Percentiles rank a stretch among this genome's conserved stretches.
Conservation (phyloP, 2,113 vertebrate genomes). For the Helogale parvula region DNA sequence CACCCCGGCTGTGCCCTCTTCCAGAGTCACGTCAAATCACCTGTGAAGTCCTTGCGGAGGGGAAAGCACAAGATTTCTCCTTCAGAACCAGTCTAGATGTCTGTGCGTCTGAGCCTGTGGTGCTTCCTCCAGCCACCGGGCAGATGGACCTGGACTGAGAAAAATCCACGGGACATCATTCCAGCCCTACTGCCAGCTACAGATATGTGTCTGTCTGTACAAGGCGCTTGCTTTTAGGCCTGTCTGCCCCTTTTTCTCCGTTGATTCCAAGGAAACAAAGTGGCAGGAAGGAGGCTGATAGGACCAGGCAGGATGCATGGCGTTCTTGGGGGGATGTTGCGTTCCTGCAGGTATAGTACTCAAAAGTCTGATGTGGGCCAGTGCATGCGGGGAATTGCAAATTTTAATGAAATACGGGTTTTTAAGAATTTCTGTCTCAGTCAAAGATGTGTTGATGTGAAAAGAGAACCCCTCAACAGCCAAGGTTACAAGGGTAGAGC, state of each 20-base stretch:
- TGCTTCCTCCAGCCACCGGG: not conserved
- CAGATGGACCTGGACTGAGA: not conserved
- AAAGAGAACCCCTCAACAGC: not conserved
- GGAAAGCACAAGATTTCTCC: not conserved
- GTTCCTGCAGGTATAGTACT: not conserved
- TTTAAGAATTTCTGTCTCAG: not conserved
- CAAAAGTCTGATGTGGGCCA: not conserved
- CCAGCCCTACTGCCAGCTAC: not conserved
- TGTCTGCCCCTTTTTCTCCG: not conserved
- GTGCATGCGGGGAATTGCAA: not conserved
- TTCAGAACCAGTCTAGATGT: not conserved
- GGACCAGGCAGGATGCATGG: not conserved
- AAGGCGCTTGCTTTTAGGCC: not conserved
- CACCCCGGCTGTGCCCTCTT: not conserved
- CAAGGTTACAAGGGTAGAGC: not conserved
- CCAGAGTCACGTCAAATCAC: not conserved
- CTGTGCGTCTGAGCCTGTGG: not conserved
- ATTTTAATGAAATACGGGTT: constrained; percentile 1
- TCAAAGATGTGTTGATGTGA: not conserved
- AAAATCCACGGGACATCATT: not conserved
- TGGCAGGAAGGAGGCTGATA: not conserved
- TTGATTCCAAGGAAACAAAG: not conserved
- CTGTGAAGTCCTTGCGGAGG: not conserved
- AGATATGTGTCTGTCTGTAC: not conserved
- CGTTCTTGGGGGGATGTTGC: not conserved